Evolutionary conservation across 1,140 invertebrate species (phyloP), one percentile per base, ranked within the genome.

Genomic region (Cyrtorhinus lividipennis): DNA sequence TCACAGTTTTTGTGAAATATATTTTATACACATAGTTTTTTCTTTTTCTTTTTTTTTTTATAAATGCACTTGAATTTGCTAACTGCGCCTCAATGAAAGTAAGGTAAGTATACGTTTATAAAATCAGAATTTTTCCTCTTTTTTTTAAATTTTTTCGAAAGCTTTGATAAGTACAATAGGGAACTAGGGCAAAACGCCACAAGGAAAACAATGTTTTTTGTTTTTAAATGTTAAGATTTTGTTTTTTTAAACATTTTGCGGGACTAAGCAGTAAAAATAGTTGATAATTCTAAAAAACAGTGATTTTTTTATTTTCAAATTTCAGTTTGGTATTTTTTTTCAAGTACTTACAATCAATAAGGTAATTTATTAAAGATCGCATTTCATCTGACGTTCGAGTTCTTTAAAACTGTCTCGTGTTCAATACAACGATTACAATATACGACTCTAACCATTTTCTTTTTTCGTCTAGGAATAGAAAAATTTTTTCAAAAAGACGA

Each of bases 1-100:
- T 53, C 48, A 53, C 48, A 53, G 48, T 53, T 53, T 38, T 53
- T 53, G 20, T 53, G 48, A 53, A 53, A 53, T 53, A 53, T 53
- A 53, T 53, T 53, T 53, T 15, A n/a, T n/a, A n/a, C n/a, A n/a
- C n/a, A n/a, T n/a, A n/a, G n/a, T n/a, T n/a, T 15, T 20, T 53
- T 53, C 8, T 53, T 53, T 5, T 38, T 38, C 5, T 38, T 38
- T 38, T n/a, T 38, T 38, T 53, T 12, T 20, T 12, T 53, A 53
- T 53, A 53, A 53, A 53, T 53, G 48, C 48, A 53, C 48, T 53
- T 53, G 48, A 53, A 53, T 53, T 53, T 15, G 20, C 48, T 53
- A 53, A 53, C 20, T 53, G 48, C 48, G 48, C 10, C 48, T 5
- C 20, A 53, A 10, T 53, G 8, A 44, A 8, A 10, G n/a, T n/a